Evolutionary conservation across 1,140 invertebrate genomes (phyloP).

Genomic region (Nixonia krombeini): DNA sequence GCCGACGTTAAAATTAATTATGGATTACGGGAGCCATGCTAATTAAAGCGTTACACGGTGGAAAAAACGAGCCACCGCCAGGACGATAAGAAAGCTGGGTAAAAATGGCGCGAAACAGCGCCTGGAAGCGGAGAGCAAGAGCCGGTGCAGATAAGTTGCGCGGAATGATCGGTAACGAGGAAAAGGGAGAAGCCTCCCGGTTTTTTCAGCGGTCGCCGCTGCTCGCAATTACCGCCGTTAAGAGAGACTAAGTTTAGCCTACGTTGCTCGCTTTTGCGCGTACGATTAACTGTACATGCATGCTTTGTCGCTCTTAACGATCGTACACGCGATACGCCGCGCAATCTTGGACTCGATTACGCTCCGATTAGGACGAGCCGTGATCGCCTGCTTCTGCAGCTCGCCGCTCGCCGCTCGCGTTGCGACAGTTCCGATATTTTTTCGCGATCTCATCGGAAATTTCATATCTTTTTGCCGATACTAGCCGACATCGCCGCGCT

Average conservation of each 20-base stretch:
- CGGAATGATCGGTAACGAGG: not conserved
- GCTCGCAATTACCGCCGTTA: not conserved
- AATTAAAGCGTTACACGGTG: slow-evolving; percentile 19
- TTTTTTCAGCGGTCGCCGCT: not conserved
- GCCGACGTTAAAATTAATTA: slow-evolving; percentile 12
- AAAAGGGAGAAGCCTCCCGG: not conserved
- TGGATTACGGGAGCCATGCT: not conserved
- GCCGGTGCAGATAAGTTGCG: not conserved
- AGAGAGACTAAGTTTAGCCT: not conserved
- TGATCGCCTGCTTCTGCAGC: not conserved
- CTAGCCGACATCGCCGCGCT: too few species aligned
- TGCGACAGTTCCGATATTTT: too few species aligned
- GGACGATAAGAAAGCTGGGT: not conserved
- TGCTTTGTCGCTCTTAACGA: slow-evolving; percentile 8
- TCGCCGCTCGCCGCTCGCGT: not conserved
- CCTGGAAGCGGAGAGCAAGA: not conserved
- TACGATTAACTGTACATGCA: slow-evolving; percentile 6
- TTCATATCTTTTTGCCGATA: too few species aligned
- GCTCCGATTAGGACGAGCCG: not conserved
- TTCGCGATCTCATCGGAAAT: too few species aligned
- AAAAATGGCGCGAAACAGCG: not conserved
- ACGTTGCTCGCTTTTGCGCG: not conserved
- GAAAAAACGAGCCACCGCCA: not conserved
- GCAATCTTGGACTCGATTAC: slow-evolving; percentile 4
- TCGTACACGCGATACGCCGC: not conserved